A percentile compares a stretch with the other conserved stretches of the same genome.
These are phyloP conservation scores for Drosophila sulfurigaster DNA, from an alignment of 1,140 invertebrate genomes.

Conservation along the genomic window DNA sequence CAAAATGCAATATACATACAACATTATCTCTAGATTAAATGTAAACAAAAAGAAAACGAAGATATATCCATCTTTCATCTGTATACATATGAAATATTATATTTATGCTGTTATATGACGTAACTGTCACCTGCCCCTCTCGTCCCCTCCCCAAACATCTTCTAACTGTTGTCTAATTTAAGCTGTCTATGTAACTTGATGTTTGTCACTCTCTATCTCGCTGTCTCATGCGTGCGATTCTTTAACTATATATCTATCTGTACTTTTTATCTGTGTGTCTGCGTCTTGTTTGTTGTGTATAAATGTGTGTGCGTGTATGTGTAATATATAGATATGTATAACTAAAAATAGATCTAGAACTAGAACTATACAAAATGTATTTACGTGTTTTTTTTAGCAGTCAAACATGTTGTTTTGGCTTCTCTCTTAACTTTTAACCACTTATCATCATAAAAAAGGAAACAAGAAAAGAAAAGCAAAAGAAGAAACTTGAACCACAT, in stretches of 20 bases:
- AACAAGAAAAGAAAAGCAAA: constrained; percentile 25
- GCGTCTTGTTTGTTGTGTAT: constrained; percentile 37
- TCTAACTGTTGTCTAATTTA: constrained; percentile 38
- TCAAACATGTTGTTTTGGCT: constrained; percentile 38
- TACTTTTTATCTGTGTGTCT: constrained; percentile 42
- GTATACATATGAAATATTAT: constrained; percentile 13
- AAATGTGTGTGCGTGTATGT: constrained; percentile 40
- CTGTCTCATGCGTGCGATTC: constrained; percentile 16
- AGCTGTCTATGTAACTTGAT: constrained; percentile 61
- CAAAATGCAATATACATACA: constrained; percentile 57
- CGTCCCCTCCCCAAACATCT: too few species aligned
- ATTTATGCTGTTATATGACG: constrained; percentile 35
- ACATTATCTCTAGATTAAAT: constrained; percentile 29
- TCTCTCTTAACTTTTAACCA: constrained; percentile 45
- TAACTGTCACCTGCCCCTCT: not conserved
- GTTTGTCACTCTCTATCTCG: constrained; percentile 56
- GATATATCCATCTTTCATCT: constrained; percentile 14
- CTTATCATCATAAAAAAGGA: constrained; percentile 8
- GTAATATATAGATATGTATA: constrained; percentile 40
- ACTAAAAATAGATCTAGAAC: constrained; percentile 34
- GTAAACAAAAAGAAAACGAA: constrained; percentile 6
- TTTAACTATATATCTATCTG: constrained; percentile 14
- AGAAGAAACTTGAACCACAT: constrained; percentile 23
- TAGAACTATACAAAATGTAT: constrained; percentile 36
- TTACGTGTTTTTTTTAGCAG: constrained; percentile 49